Evolutionary conservation across 2,113 vertebrate genomes (phyloP).

Genomic region (Peromyscus maniculatus): DNA sequence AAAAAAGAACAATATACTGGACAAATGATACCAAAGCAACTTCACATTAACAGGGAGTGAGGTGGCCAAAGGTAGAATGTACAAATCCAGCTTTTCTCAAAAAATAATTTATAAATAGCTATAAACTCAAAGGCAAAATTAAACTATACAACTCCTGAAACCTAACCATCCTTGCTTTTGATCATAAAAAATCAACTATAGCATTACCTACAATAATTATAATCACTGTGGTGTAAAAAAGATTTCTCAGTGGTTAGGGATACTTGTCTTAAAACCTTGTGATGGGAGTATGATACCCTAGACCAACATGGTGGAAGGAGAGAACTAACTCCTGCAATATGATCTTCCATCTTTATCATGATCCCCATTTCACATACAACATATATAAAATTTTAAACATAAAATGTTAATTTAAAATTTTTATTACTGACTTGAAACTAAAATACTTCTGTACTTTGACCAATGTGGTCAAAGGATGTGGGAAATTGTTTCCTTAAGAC

Average conservation of each 20-base stretch:
- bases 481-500: no score
- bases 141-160: background rate
- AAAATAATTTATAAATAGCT: background rate
- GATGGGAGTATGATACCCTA: background rate
- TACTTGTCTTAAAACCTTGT: background rate
- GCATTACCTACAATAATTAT: background rate
- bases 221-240: background rate
- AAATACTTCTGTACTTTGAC: background rate
- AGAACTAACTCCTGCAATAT: background rate
- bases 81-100: background rate
- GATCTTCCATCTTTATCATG: background rate
- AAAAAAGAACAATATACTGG: background rate
- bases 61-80: background rate
- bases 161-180: background rate
- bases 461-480: background rate
- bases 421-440: background rate
- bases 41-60: background rate
- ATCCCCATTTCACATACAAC: background rate
- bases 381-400: background rate
- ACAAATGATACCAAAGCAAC: background rate
- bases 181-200: background rate
- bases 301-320: background rate
- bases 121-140: background rate
- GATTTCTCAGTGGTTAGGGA: background rate
- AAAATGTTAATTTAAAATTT: background rate